phyloP scores from a whole-genome alignment of 2,888 invertebrate species.

The Apantesis nais region DNA sequence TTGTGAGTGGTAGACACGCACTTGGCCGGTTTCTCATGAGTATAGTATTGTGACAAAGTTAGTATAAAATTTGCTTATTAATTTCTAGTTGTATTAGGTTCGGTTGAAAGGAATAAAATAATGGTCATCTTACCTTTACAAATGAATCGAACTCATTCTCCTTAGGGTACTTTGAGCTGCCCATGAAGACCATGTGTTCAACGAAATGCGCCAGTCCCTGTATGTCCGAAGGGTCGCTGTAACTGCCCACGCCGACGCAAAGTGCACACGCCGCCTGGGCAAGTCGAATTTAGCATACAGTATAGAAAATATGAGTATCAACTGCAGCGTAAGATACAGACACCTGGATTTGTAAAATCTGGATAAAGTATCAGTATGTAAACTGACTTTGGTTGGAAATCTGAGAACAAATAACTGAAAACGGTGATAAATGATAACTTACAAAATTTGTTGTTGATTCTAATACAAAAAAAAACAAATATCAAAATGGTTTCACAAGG shows the following conservation, averaged over 20 bases:
- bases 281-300: conserved; percentile 27
- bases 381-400: not conserved
- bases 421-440: not conserved
- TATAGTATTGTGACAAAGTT: too few relatives aligned
- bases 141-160: conserved; percentile 95
- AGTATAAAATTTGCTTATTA: too few relatives aligned
- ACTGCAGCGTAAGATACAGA: not conserved
- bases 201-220: conserved; percentile 94
- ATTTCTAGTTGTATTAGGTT: too few relatives aligned
- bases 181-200: conserved; percentile 98
- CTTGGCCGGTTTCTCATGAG: too few relatives aligned
- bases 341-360: not conserved
- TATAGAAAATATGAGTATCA: not conserved
- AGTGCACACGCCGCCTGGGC: conserved; percentile 90
- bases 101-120: not conserved
- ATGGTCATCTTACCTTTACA: conserved; percentile 82
- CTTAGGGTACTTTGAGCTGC: conserved; percentile 93
- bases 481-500: not conserved
- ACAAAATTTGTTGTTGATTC: not conserved
- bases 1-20: too few relatives aligned
- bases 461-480: not conserved
- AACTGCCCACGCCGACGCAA: conserved; percentile 91
- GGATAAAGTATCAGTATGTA: too few relatives aligned
- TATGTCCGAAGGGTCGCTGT: conserved; percentile 91
- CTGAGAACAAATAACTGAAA: not conserved